phyloP scores from a whole-genome alignment of 2,113 vertebrate species.

The Myotis lucifugus region DNA sequence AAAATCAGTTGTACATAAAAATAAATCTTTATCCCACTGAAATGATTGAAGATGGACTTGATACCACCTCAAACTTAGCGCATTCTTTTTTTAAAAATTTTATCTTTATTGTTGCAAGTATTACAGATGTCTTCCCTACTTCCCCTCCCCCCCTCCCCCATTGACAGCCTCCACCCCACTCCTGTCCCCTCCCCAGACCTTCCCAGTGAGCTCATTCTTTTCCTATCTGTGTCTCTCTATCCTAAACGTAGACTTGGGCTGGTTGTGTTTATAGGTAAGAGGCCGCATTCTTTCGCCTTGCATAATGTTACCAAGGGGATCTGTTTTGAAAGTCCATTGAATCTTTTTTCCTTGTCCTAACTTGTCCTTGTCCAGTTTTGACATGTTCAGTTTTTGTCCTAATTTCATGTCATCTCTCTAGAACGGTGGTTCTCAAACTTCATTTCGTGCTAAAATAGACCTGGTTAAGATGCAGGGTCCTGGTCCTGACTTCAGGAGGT shows the following conservation, averaged over 20 bases:
- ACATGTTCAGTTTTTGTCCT: not conserved
- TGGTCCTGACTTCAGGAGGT: not conserved
- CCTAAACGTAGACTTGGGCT: not conserved
- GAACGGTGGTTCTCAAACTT: not conserved
- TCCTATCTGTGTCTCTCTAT: rapidly evolving
- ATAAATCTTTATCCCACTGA: not conserved
- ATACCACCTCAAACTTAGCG: not conserved
- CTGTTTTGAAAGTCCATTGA: not conserved
- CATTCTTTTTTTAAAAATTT: not conserved
- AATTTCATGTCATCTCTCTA: not conserved
- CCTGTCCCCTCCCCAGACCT: too few relatives aligned
- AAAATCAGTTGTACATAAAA: not conserved
- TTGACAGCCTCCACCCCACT: too few relatives aligned
- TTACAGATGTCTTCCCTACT: too few relatives aligned
- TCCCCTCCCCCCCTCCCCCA: too few relatives aligned
- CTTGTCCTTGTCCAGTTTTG: not conserved
- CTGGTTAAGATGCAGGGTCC: not conserved
- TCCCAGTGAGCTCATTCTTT: not conserved
- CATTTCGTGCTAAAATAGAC: not conserved
- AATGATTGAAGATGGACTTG: not conserved
- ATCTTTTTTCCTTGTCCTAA: not conserved
- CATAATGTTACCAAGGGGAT: not conserved
- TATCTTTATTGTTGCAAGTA: too few relatives aligned
- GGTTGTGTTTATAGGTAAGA: not conserved
- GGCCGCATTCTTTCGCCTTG: not conserved